These are phyloP conservation scores for Geococcyx californianus DNA, from an alignment of 2,113 vertebrate genomes.

Conservation along the genomic window DNA sequence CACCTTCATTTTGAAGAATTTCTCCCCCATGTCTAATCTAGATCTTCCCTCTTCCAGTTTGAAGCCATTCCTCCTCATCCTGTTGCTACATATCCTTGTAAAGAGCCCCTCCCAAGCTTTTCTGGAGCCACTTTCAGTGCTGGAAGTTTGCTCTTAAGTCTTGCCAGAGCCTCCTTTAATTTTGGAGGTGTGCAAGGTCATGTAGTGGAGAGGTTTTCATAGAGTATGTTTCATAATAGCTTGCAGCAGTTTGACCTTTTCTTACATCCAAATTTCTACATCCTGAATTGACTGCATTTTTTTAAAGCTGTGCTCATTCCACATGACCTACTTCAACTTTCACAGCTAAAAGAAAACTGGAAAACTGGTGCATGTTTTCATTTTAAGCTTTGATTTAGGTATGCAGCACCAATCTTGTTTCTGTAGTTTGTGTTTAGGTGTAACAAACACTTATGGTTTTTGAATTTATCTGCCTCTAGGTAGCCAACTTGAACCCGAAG, in stretches of 20 bases:
- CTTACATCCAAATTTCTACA: not conserved
- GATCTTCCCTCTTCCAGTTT: too few relatives aligned
- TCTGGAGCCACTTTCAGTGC: too few relatives aligned
- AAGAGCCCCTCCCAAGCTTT: too few relatives aligned
- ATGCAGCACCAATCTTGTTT: not conserved
- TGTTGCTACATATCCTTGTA: too few relatives aligned
- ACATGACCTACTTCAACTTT: not conserved
- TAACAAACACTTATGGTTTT: not conserved
- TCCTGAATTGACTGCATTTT: not conserved
- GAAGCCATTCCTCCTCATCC: too few relatives aligned
- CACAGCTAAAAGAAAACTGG: not conserved
- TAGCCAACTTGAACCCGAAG: conserved; percentile 89
- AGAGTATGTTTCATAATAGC: accelerated
- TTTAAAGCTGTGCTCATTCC: not conserved
- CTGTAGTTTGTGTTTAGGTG: not conserved
- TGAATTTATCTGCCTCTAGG: conserved; percentile 70
- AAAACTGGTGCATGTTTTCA: accelerated
- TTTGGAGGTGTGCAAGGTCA: too few relatives aligned
- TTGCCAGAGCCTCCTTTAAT: too few relatives aligned
- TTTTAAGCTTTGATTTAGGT: not conserved
- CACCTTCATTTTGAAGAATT: too few relatives aligned
- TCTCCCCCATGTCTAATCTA: too few relatives aligned
- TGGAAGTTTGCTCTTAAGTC: too few relatives aligned
- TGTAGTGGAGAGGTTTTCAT: not conserved
- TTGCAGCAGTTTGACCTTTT: not conserved